Evolutionary conservation across 2,797 vertebrate genomes (phyloP).

Genomic region (Platalea minor): DNA sequence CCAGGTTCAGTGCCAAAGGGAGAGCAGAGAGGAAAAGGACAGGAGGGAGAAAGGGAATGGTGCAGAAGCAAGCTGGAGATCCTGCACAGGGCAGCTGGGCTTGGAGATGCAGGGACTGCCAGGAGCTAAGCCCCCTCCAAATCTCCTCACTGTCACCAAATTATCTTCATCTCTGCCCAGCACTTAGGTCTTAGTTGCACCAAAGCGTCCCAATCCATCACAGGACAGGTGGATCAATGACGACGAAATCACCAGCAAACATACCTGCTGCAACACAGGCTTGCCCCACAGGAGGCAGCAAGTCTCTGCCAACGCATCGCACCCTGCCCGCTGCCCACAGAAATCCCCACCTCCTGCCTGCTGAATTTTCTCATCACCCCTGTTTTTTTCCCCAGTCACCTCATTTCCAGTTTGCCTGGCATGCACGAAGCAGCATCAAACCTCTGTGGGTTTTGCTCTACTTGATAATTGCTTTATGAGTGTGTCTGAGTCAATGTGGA

Average conservation of each 20-base stretch:
- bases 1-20: not conserved
- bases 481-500: too few relatives aligned
- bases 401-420: not conserved
- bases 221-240: not conserved
- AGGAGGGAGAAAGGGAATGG: not conserved
- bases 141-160: rapidly evolving
- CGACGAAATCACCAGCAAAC: not conserved
- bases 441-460: not conserved
- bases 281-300: not conserved
- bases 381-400: rapidly evolving
- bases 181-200: not conserved
- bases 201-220: not conserved
- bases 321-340: not conserved
- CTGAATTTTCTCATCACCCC: not conserved
- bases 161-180: not conserved
- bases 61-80: not conserved
- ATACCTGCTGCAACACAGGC: rapidly evolving
- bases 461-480: not conserved
- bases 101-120: not conserved
- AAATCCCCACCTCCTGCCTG: not conserved
- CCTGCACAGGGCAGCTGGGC: not conserved
- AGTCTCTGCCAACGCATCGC: not conserved
- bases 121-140: rapidly evolving
- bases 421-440: not conserved
- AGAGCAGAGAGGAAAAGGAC: not conserved